phyloP scores from a whole-genome alignment of 2,113 vertebrate genomes.

The Thermophis baileyi region DNA sequence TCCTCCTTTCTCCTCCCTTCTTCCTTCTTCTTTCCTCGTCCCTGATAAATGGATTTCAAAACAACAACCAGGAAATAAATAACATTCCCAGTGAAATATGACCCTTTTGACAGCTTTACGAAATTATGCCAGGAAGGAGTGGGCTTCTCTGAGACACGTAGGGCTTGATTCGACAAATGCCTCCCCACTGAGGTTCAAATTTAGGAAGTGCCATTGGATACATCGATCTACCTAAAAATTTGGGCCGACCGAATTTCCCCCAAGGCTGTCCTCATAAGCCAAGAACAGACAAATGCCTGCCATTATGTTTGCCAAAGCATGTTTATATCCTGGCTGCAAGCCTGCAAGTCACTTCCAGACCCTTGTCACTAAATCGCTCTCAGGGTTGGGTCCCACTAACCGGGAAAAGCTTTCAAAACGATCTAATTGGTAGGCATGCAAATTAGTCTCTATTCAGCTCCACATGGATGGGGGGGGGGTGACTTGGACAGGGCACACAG shows the following conservation, averaged over 20 bases:
- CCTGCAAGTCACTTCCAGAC: background rate
- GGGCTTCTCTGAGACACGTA: background rate
- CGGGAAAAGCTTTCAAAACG: background rate
- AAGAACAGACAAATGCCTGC: background rate
- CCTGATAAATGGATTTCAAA: background rate
- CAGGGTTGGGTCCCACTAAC: background rate
- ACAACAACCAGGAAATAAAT: background rate
- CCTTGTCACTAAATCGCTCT: background rate
- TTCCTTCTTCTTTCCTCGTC: too few species aligned
- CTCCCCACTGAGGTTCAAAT: background rate
- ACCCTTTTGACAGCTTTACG: background rate
- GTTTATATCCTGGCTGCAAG: background rate
- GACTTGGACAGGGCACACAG: too few species aligned
- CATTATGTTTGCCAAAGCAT: background rate
- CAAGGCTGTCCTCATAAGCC: background rate
- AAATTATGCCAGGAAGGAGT: background rate
- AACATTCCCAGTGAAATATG: background rate
- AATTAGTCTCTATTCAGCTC: background rate
- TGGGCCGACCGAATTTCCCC: background rate
- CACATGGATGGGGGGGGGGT: rapidly evolving
- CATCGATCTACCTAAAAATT: background rate
- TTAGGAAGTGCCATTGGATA: background rate
- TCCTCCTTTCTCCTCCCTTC: too few species aligned
- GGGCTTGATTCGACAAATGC: background rate
- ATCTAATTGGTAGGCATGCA: background rate